These are phyloP conservation scores for Bufotes viridis DNA, from an alignment of 2,797 vertebrate species.

Conservation along the genomic window DNA sequence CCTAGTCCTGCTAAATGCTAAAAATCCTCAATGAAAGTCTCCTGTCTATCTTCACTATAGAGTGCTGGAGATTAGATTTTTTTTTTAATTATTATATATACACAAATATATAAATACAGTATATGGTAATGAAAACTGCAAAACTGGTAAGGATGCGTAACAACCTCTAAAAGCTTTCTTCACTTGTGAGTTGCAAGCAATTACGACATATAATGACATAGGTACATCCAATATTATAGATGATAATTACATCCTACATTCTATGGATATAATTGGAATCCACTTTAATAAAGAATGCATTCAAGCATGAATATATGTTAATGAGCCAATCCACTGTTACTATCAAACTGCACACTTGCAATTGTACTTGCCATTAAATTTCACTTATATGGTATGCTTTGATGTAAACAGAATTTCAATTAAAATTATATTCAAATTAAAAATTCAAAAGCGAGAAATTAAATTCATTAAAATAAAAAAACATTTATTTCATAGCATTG, in stretches of 20 bases:
- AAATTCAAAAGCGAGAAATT: background rate
- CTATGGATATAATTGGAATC: background rate
- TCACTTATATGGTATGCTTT: background rate
- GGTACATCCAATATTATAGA: background rate
- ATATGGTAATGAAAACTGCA: too few species aligned
- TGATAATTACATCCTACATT: constrained; percentile 8
- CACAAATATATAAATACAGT: too few species aligned
- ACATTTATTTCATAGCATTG: background rate
- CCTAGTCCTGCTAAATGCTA: too few species aligned
- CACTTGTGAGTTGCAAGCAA: background rate
- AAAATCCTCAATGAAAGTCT: too few species aligned
- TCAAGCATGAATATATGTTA: constrained; percentile 4
- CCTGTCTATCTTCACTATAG: too few species aligned
- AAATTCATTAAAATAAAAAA: background rate
- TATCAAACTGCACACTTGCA: background rate
- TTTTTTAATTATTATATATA: too few species aligned
- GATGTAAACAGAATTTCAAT: background rate
- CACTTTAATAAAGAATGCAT: background rate
- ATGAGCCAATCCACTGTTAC: background rate
- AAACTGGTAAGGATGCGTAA: background rate
- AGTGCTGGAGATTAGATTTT: too few species aligned
- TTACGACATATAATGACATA: background rate
- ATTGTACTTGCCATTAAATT: background rate
- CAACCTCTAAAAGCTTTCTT: background rate
- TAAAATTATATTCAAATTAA: background rate